A percentile compares a stretch with the other conserved stretches of the same genome.
These are phyloP conservation scores for Thamnaconus septentrionalis DNA, from an alignment of 2,113 vertebrate genomes.

Conservation along the genomic window DNA sequence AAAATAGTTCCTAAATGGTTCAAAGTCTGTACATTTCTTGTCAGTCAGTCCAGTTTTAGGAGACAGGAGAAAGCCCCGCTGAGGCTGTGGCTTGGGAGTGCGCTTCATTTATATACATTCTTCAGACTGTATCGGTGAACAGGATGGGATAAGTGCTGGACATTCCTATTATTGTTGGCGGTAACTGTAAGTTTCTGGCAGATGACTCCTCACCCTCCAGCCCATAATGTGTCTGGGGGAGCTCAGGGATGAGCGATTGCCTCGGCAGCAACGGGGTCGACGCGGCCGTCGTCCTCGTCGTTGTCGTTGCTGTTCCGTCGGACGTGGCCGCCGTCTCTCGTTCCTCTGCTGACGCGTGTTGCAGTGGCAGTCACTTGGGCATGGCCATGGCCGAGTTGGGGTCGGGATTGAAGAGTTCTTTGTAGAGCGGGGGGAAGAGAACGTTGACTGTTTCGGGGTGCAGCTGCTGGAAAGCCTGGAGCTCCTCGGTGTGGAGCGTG, in stretches of 20 bases:
- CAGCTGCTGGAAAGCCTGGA: slow-evolving; percentile 97
- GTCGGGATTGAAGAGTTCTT: slow-evolving; percentile 99
- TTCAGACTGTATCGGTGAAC: slow-evolving; percentile 99
- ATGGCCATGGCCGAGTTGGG: slow-evolving; percentile 83
- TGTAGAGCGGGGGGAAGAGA: slow-evolving; percentile 97
- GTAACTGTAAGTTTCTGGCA: slow-evolving; percentile 73
- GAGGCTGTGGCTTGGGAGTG: slow-evolving; percentile 76
- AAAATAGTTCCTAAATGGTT: slow-evolving; percentile 66
- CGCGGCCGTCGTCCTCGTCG: slow-evolving; percentile 11
- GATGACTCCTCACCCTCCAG: slow-evolving; percentile 41
- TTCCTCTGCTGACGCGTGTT: slow-evolving; percentile 23
- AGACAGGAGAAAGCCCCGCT: slow-evolving; percentile 77
- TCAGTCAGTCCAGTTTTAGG: slow-evolving; percentile 71
- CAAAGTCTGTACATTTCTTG: slow-evolving; percentile 85
- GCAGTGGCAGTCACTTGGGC: slow-evolving; percentile 87
- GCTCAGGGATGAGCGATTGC: slow-evolving; percentile 46
- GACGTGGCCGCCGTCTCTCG: slow-evolving; percentile 13
- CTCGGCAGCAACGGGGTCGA: slow-evolving; percentile 26
- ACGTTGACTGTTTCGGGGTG: slow-evolving; percentile 98
- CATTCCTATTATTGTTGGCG: slow-evolving; percentile 95
- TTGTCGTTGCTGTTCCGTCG: slow-evolving; percentile 18
- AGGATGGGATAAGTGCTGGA: slow-evolving; percentile 95
- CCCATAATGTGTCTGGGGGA: slow-evolving; percentile 29
- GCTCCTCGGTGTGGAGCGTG: slow-evolving; percentile 97
- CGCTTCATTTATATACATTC: slow-evolving; percentile 94